These are phyloP conservation scores for rat (Rattus norvegicus) DNA, from an alignment of 2,113 vertebrate genomes.

Conservation along the genomic window DNA sequence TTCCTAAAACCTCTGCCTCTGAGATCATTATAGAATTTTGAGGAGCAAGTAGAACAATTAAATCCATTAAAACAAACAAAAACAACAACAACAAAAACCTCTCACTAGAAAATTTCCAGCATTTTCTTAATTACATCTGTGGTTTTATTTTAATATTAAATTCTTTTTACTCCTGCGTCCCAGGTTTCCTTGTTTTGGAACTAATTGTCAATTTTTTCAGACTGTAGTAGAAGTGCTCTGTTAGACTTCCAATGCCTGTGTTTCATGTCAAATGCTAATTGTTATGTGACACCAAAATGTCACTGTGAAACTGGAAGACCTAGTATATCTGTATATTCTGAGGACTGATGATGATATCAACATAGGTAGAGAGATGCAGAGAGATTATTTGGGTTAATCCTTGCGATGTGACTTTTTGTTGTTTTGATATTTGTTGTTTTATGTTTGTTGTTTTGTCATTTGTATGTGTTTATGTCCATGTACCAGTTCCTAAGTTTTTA, in stretches of 20 bases:
- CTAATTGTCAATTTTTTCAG: neutral
- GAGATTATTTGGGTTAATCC: neutral
- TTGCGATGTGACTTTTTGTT: neutral
- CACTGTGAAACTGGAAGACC: neutral
- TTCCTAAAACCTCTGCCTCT: neutral
- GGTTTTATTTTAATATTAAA: conserved; percentile 39
- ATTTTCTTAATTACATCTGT: neutral
- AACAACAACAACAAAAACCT: neutral
- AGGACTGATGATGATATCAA: conserved; percentile 15
- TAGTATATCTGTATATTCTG: neutral
- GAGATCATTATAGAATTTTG: neutral
- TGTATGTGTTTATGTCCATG: neutral
- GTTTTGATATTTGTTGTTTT: neutral
- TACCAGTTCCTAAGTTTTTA: neutral
- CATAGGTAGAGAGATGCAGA: neutral
- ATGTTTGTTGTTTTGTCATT: neutral
- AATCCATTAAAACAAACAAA: neutral
- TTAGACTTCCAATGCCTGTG: neutral
- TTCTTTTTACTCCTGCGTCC: neutral
- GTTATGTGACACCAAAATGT: neutral
- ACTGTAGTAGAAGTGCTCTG: neutral
- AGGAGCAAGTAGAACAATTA: neutral
- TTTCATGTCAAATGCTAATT: neutral
- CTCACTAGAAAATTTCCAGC: conserved; percentile 10
- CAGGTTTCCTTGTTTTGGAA: neutral